Evolutionary conservation across 2,888 invertebrate genomes (phyloP).

Genomic region (Folsomia candida): DNA sequence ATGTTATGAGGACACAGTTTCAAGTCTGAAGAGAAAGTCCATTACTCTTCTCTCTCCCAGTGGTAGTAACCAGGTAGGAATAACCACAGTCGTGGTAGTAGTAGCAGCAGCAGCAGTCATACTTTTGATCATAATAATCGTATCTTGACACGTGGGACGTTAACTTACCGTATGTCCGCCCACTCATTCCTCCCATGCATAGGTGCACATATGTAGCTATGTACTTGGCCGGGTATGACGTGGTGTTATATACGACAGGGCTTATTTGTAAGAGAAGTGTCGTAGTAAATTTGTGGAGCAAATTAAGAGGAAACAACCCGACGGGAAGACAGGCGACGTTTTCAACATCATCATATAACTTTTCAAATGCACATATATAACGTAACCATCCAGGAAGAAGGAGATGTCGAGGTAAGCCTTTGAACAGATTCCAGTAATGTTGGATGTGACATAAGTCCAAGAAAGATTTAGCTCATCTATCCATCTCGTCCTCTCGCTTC

Average conservation of each 20-base stretch:
- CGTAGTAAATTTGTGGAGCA: neutral
- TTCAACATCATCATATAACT: neutral
- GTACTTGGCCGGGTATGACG: too few relatives aligned
- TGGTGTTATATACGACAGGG: too few relatives aligned
- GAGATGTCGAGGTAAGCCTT: neutral
- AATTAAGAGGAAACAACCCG: neutral
- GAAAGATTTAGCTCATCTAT: neutral
- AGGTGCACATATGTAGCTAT: neutral
- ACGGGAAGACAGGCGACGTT: neutral
- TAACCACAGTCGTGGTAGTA: neutral
- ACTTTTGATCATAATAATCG: neutral
- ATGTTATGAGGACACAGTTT: constrained; percentile 11
- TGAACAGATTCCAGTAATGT: neutral
- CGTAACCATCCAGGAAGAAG: neutral
- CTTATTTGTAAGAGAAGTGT: too few relatives aligned
- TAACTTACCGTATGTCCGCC: neutral
- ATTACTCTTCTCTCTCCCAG: constrained; percentile 19
- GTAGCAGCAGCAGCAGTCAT: neutral
- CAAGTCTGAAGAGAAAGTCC: constrained; percentile 13
- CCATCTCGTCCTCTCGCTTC: neutral
- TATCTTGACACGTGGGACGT: too few relatives aligned
- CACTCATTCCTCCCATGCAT: neutral
- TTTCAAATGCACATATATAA: neutral
- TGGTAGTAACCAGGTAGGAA: constrained; percentile 15
- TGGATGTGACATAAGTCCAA: constrained; percentile 17